Percentiles rank a stretch among this genome's conserved stretches.
phyloP scores from a whole-genome alignment of 2,113 vertebrate species.

The Lepisosteus oculatus region DNA sequence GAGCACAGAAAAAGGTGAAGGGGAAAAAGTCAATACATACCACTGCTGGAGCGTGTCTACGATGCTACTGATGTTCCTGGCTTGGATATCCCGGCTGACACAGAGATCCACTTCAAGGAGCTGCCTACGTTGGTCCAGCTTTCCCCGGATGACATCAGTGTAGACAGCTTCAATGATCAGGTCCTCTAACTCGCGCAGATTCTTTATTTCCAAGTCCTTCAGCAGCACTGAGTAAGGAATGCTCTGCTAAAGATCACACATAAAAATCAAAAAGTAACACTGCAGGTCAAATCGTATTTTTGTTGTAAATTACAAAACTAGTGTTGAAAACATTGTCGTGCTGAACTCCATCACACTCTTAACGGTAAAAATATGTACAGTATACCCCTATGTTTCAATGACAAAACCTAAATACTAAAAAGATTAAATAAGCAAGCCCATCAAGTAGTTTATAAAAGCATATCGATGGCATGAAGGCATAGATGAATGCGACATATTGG shows the following conservation, averaged over 20 bases:
- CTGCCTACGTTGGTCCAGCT: constrained; percentile 77
- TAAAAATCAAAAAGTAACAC: too few relatives aligned
- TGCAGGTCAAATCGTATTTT: too few relatives aligned
- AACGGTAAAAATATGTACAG: too few relatives aligned
- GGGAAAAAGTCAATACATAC: constrained; percentile 47
- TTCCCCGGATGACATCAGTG: constrained; percentile 77
- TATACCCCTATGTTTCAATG: constrained; percentile 12
- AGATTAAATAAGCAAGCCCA: too few relatives aligned
- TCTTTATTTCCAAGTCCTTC: constrained; percentile 74
- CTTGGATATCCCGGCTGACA: constrained; percentile 75
- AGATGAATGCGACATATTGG: too few relatives aligned
- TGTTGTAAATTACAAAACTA: too few relatives aligned
- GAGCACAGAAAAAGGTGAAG: too few relatives aligned
- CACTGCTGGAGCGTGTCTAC: constrained; percentile 75
- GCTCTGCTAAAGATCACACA: constrained; percentile 54
- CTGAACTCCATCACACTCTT: too few relatives aligned
- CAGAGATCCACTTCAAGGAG: constrained; percentile 79
- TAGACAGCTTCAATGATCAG: constrained; percentile 80
- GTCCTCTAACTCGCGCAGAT: constrained; percentile 76
- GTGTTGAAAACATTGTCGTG: too few relatives aligned
- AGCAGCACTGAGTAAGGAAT: constrained; percentile 80
- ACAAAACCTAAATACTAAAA: too few relatives aligned
- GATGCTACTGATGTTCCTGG: constrained; percentile 70
- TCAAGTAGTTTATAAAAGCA: too few relatives aligned
- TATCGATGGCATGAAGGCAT: too few relatives aligned